Percentiles rank a stretch among this genome's conserved stretches.
phyloP scores from a whole-genome alignment of 2,888 invertebrate genomes.

The Pharmacophagus antenor region DNA sequence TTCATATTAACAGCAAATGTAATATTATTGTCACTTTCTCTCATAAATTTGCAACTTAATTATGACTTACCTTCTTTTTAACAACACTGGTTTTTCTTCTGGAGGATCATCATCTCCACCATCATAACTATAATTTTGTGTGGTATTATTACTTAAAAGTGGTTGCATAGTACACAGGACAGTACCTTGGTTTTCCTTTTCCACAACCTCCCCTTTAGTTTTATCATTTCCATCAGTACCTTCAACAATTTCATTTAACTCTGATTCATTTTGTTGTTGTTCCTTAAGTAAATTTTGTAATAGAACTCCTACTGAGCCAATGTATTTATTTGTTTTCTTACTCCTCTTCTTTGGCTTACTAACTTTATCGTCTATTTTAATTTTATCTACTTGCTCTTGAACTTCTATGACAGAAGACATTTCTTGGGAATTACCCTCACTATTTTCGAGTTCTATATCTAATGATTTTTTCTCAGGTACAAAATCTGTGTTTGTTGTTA shows the following conservation, averaged over 20 bases:
- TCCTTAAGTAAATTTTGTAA: constrained; percentile 79
- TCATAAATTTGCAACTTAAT: not conserved
- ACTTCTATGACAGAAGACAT: constrained; percentile 68
- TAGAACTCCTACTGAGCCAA: constrained; percentile 81
- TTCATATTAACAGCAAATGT: not conserved
- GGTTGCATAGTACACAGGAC: constrained; percentile 2
- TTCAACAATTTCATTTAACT: constrained; percentile 45
- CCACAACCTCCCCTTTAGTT: constrained; percentile 26
- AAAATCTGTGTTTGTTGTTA: constrained; percentile 41
- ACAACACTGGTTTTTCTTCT: constrained; percentile 71
- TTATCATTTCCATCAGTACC: constrained; percentile 46
- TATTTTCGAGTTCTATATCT: constrained; percentile 66
- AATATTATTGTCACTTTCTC: not conserved
- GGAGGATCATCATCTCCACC: constrained; percentile 77
- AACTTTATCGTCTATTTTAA: constrained; percentile 50
- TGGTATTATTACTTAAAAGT: constrained; percentile 39
- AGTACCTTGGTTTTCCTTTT: constrained; percentile 1
- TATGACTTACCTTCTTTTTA: constrained; percentile 75
- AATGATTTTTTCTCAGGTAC: constrained; percentile 46
- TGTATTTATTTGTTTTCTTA: constrained; percentile 53
- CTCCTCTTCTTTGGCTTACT: constrained; percentile 50
- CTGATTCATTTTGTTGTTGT: constrained; percentile 53
- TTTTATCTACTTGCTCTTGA: constrained; percentile 43
- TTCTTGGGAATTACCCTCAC: constrained; percentile 73
- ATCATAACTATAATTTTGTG: constrained; percentile 48